phyloP scores from a whole-genome alignment of 1,140 invertebrate species.

The Melanaphis sacchari region DNA sequence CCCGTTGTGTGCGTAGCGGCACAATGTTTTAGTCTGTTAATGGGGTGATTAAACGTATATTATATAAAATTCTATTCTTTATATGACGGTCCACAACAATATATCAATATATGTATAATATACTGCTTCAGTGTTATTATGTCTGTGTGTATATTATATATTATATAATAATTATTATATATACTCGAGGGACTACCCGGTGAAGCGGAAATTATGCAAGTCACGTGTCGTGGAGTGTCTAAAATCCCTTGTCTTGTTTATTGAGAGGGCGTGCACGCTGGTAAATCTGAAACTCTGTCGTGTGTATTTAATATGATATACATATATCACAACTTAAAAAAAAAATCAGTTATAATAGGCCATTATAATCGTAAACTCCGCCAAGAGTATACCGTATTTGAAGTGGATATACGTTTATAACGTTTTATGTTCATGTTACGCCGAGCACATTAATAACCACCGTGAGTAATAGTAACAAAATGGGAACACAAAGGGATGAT shows the following conservation, averaged over 20 bases:
- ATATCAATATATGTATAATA: not conserved
- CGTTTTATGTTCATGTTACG: not conserved
- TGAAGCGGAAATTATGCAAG: slow-evolving; percentile 18
- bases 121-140: not conserved
- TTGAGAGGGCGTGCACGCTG: slow-evolving; percentile 16
- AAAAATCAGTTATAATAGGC: not conserved
- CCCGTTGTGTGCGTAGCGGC: not conserved
- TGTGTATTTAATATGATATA: not conserved
- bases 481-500: not conserved
- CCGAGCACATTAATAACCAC: not conserved
- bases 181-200: not conserved
- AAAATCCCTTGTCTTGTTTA: slow-evolving; percentile 31
- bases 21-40: not conserved
- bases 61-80: slow-evolving; percentile 17
- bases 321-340: slow-evolving; percentile 1
- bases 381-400: not conserved
- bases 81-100: not conserved
- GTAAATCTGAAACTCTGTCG: not conserved
- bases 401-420: not conserved
- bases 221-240: slow-evolving; percentile 22
- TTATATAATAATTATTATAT: not conserved
- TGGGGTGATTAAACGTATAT: not conserved
- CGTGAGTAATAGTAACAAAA: not conserved
- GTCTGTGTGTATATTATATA: not conserved
- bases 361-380: slow-evolving; percentile 15